These are phyloP conservation scores for Pegoplata infirma DNA, from an alignment of 2,888 invertebrate genomes.

Conservation along the genomic window DNA sequence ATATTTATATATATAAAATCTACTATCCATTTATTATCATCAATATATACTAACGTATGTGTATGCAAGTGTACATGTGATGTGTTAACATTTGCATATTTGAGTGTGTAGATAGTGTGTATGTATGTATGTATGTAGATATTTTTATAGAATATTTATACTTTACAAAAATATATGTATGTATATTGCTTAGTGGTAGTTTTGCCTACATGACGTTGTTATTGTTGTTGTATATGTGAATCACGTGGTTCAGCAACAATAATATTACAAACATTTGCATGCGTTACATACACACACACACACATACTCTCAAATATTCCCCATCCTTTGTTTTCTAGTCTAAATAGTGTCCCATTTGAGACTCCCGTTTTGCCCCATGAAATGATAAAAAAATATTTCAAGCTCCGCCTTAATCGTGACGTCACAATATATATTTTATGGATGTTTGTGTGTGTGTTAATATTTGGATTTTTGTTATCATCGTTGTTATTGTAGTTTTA, in stretches of 20 bases:
- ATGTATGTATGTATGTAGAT: too few species aligned
- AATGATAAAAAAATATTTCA: constrained; percentile 43
- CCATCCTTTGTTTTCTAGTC: constrained; percentile 26
- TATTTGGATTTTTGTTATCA: not conserved
- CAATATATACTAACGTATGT: too few species aligned
- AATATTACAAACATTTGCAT: constrained; percentile 35
- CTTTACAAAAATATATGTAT: not conserved
- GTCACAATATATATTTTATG: constrained; percentile 31
- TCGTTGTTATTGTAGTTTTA: not conserved
- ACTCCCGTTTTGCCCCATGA: constrained; percentile 55
- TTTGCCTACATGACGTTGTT: constrained; percentile 24
- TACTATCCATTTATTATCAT: too few species aligned
- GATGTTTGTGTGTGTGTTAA: not conserved
- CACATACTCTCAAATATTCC: constrained; percentile 20
- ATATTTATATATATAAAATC: too few species aligned
- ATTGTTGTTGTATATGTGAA: constrained; percentile 34
- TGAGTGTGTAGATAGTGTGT: too few species aligned
- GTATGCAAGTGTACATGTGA: too few species aligned
- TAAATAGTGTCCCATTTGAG: constrained; percentile 43
- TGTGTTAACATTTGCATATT: too few species aligned
- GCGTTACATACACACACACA: constrained; percentile 17
- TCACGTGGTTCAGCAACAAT: constrained; percentile 49
- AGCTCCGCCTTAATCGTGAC: constrained; percentile 57
- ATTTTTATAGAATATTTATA: too few species aligned
- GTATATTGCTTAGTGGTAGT: constrained; percentile 8